Evolutionary conservation across 2,113 vertebrate genomes (phyloP).

Genomic region (Orthochromis malagaraziensis): DNA sequence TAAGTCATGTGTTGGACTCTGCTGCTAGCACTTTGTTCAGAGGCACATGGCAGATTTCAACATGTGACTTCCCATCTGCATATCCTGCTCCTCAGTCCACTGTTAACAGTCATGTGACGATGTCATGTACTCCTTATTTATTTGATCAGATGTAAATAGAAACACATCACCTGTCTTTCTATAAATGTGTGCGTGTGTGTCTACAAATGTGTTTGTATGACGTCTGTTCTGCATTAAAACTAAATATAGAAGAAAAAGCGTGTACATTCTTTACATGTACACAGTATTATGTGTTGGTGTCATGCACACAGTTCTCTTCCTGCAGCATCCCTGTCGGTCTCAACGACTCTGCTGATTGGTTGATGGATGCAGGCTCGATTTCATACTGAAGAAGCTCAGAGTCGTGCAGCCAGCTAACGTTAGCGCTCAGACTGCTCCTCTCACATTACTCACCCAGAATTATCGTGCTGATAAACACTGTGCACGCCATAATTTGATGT

Average conservation of each 20-base stretch:
- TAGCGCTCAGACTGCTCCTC: not conserved
- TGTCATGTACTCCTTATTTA: not conserved
- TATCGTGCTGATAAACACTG: not conserved
- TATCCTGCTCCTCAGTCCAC: not conserved
- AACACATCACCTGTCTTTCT: not conserved
- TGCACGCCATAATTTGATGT: not conserved
- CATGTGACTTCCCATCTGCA: not conserved
- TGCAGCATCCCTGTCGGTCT: not conserved
- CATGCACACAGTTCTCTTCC: not conserved
- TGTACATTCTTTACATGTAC: not conserved
- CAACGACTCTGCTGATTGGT: not conserved
- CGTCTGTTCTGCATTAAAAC: not conserved
- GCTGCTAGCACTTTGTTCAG: not conserved
- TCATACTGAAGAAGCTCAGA: not conserved
- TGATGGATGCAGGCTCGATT: not conserved
- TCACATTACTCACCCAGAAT: not conserved
- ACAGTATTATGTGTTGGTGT: not conserved
- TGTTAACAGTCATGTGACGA: not conserved
- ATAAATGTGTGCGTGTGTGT: not conserved
- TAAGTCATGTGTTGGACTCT: not conserved
- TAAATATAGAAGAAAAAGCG: not conserved
- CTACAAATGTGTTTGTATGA: not conserved
- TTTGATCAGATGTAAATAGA: not conserved
- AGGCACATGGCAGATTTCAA: not conserved
- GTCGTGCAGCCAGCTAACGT: not conserved